These are phyloP conservation scores for Chirona hameri DNA, from an alignment of 2,888 invertebrate genomes.

Conservation along the genomic window DNA sequence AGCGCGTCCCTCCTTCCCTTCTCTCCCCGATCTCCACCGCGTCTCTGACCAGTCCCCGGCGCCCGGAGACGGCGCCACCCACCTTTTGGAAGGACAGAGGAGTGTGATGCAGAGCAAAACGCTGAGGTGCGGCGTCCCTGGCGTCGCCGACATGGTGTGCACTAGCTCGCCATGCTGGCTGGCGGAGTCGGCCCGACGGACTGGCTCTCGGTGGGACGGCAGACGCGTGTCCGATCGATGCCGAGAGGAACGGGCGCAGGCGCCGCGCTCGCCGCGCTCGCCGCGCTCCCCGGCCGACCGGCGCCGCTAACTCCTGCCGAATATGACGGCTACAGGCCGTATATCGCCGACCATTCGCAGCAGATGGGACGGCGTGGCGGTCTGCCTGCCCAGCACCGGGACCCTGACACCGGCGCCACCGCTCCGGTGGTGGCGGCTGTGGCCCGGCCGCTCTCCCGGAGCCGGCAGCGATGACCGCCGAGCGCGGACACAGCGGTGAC, in stretches of 20 bases:
- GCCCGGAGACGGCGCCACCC: not conserved
- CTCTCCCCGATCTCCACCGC: too few species aligned
- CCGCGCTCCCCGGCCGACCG: not conserved
- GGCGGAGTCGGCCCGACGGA: not conserved
- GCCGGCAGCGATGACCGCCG: too few species aligned
- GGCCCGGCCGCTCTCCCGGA: too few species aligned
- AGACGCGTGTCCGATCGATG: not conserved
- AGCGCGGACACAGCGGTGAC: not conserved
- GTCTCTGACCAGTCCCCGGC: not conserved
- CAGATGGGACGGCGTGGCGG: not conserved
- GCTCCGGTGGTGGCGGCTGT: too few species aligned
- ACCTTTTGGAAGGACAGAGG: not conserved
- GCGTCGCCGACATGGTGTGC: slow-evolving; percentile 1
- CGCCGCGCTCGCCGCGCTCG: not conserved
- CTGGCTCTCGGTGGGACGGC: not conserved
- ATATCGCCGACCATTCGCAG: not conserved
- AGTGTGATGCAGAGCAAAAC: not conserved
- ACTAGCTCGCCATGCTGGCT: slow-evolving; percentile 9
- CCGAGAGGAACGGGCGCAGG: not conserved
- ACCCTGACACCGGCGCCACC: not conserved
- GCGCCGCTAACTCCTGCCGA: not conserved
- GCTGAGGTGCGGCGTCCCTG: not conserved
- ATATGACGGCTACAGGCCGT: not conserved
- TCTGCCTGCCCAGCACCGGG: too few species aligned
- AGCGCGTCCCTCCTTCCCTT: not conserved